Percentiles rank a stretch among this genome's conserved stretches.
phyloP scores from a whole-genome alignment of 2,797 vertebrate species.

The Pachyuromys duprasi region DNA sequence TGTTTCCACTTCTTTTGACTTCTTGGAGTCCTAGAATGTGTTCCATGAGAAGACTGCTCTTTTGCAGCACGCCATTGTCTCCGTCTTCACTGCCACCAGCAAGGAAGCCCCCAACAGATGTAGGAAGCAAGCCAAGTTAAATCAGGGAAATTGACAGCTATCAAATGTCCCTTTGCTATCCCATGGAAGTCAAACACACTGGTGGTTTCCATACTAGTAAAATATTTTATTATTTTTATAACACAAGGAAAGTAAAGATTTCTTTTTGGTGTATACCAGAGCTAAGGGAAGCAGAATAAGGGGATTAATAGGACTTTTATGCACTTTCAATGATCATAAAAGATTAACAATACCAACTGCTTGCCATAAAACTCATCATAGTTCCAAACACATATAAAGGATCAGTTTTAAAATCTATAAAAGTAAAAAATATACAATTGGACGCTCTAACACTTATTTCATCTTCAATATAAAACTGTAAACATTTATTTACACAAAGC shows the following conservation, averaged over 20 bases:
- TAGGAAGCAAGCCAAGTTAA: not conserved
- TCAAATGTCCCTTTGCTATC: not conserved
- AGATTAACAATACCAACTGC: conserved; percentile 88
- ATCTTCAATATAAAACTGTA: conserved; percentile 93
- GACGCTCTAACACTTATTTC: conserved; percentile 90
- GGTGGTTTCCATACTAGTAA: conserved; percentile 89
- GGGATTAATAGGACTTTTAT: conserved; percentile 89
- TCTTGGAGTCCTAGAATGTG: not conserved
- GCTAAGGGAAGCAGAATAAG: conserved; percentile 88
- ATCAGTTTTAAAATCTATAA: conserved; percentile 93
- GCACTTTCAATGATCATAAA: conserved; percentile 88
- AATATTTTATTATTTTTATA: conserved; percentile 91
- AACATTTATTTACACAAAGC: conserved; percentile 93
- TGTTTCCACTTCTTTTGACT: not conserved
- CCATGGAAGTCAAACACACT: conserved; percentile 70
- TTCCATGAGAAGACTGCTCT: not conserved
- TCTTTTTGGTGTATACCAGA: conserved; percentile 90
- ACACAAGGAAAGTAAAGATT: conserved; percentile 89
- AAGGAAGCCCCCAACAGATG: not conserved
- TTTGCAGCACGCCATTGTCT: not conserved
- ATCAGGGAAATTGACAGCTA: not conserved
- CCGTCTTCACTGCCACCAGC: not conserved
- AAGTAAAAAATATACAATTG: conserved; percentile 94
- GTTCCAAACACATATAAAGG: conserved; percentile 90
- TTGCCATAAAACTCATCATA: conserved; percentile 89